Evolutionary conservation across 1,140 invertebrate species (phyloP).

Genomic region (Bombus breviceps): DNA sequence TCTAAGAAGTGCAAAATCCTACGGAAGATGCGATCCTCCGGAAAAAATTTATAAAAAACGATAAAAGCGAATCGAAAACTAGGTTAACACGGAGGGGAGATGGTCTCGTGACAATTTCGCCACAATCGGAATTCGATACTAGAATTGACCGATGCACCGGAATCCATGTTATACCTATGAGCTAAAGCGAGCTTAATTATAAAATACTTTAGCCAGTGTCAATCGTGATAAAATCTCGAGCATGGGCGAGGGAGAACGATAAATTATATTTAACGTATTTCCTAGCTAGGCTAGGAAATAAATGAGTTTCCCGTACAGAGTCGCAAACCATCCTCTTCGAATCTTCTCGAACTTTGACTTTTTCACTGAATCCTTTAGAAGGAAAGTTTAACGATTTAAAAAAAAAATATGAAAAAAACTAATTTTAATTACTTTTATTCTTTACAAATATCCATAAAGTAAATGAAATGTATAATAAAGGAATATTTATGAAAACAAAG

Average conservation of each 20-base stretch:
- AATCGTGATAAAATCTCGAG: background rate
- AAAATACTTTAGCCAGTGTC: background rate
- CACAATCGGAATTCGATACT: constrained; percentile 22
- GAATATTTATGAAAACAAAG: no score
- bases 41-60: background rate
- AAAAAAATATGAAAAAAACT: no score
- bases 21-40: background rate
- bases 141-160: background rate
- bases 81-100: background rate
- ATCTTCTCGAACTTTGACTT: background rate
- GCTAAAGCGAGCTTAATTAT: background rate
- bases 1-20: background rate
- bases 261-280: constrained; percentile 34
- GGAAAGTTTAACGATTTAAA: background rate
- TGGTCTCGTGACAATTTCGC: background rate
- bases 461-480: no score
- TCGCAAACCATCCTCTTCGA: background rate
- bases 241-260: background rate
- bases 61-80: background rate
- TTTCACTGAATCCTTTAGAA: background rate
- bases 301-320: background rate
- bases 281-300: constrained; percentile 26
- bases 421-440: no score
- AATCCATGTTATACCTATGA: background rate
- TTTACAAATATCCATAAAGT: no score